Base-by-base conservation (phyloP, 1,140 invertebrate species). In the Drosophila teissieri region DNA sequence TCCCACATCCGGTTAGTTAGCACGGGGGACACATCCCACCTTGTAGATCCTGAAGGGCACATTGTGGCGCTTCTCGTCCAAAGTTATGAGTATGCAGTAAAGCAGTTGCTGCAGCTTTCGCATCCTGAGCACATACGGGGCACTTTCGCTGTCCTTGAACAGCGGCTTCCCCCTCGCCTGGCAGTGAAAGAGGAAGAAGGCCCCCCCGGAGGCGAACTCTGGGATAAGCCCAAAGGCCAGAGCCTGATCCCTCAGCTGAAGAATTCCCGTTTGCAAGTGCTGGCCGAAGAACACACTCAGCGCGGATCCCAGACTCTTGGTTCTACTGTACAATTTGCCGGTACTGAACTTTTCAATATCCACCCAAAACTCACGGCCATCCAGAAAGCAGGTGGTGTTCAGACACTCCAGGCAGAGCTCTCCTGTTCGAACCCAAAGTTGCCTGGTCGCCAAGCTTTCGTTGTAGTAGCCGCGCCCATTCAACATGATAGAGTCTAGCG, bases 161-260 rank as follows among this genome's bases (percentile, higher is more conserved):
- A 94, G 91, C 0, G 93, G 93, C 11, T 81, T 79, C 2, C 94
- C 94, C 73, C 92, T 91, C 39, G 92, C 93, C 78, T 94, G 93
- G 67, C 93, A 94, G 60, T 95, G 94, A 73, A 93, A 95, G 93
- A 94, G 93, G 70, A 94, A 94, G 69, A 94, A 95, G 15, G 93
- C 93, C 3, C 74, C 74, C 0, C 63, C 55, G 7, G 55, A 19
- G 2, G 73, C n/a, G 2, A 12, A 60, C 15, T 68, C 65, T 1
- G 92, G 91, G 11, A 84, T 68, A 74, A 92, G 94, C 0, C 94
- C 94, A 78, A 94, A 94, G n/a, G 93, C 93, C 22, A 94, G 82
- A 49, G 93, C 93, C 73, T 93, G 93, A 19, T 88, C 91, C 11
- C 91, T 92, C 22, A 92, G 92, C 54, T 91, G 90, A 24, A 94